Conservation (phyloP, 2,113 vertebrate genomes). For the Psophia crepitans region DNA sequence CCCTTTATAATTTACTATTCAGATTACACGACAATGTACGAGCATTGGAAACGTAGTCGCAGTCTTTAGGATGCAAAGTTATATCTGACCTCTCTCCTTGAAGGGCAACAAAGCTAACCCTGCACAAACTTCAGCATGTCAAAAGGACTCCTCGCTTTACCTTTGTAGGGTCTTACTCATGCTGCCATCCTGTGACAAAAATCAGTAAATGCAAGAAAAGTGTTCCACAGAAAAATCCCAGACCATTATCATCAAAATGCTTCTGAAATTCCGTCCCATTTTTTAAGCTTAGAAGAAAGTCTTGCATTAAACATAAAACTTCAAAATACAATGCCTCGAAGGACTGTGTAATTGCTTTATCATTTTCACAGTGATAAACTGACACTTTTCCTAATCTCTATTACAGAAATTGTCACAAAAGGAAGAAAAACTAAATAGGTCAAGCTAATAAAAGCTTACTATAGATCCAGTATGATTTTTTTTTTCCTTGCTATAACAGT, state of each 20-base stretch:
- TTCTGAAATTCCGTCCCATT: background rate
- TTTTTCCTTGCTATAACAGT: background rate
- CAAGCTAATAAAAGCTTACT: constrained; percentile 32
- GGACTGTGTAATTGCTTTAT: constrained; percentile 18
- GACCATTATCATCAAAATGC: background rate
- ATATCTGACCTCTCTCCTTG: background rate
- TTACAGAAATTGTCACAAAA: background rate
- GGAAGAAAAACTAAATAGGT: background rate
- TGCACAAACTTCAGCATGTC: background rate
- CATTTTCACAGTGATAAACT: background rate
- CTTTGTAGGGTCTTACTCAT: constrained; percentile 71
- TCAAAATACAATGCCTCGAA: background rate
- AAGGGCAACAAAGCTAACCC: background rate
- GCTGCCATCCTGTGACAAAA: constrained; percentile 81
- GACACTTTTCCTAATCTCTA: background rate
- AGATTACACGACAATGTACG: background rate
- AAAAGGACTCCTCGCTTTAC: background rate
- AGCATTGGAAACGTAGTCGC: background rate
- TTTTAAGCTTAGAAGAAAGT: background rate
- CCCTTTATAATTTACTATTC: background rate
- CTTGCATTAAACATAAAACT: background rate
- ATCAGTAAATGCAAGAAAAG: constrained; percentile 66
- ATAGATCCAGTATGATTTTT: background rate
- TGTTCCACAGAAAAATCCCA: background rate
- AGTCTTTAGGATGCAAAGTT: background rate